Evolutionary conservation across 2,888 invertebrate species (phyloP).

Genomic region (Chymomyza procnemis): DNA sequence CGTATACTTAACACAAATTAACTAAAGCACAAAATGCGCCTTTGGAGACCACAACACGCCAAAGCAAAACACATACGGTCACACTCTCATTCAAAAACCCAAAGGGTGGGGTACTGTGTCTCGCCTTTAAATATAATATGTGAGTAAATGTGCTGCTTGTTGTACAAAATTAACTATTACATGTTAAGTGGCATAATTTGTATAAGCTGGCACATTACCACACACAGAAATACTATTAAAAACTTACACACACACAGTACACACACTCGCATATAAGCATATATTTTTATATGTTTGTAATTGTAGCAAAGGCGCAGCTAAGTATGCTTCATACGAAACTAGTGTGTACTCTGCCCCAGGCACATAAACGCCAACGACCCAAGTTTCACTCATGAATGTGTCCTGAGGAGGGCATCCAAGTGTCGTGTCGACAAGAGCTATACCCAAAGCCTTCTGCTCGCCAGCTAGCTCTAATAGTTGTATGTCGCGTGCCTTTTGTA

Average conservation of each 20-base stretch:
- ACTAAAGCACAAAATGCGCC: constrained; percentile 12
- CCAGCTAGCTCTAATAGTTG: neutral
- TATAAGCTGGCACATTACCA: constrained; percentile 50
- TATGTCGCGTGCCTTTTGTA: constrained; percentile 29
- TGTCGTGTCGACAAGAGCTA: neutral
- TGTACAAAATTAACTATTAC: constrained; percentile 63
- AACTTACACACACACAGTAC: neutral
- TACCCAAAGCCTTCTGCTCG: neutral
- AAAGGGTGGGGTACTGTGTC: constrained; percentile 4
- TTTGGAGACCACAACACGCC: constrained; percentile 5
- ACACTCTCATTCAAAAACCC: neutral
- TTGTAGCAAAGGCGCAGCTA: neutral
- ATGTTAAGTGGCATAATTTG: constrained; percentile 65
- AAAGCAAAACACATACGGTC: neutral
- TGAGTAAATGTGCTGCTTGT: constrained; percentile 57
- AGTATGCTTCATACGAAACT: neutral
- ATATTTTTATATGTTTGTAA: neutral
- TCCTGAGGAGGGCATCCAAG: neutral
- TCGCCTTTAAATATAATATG: constrained; percentile 13
- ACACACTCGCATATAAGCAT: neutral
- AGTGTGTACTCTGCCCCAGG: neutral
- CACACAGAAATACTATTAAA: constrained; percentile 8
- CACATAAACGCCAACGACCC: neutral
- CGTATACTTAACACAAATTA: constrained; percentile 39
- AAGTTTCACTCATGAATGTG: neutral